These are phyloP conservation scores for Drosophila anomalata DNA, from an alignment of 2,888 invertebrate genomes.

Conservation along the genomic window DNA sequence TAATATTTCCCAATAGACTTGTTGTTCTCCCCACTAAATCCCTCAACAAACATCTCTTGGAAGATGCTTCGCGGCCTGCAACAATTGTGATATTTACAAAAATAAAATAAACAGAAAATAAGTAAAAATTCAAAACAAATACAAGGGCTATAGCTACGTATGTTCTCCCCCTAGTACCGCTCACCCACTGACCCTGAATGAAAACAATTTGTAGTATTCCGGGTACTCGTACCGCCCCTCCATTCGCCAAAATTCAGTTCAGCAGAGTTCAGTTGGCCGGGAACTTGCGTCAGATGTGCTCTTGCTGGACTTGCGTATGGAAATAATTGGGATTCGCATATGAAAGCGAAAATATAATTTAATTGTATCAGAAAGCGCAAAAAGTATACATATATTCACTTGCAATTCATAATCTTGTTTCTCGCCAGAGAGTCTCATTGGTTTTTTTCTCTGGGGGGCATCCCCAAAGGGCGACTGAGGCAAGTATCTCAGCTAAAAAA, in stretches of 20 bases:
- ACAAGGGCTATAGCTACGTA: slow-evolving; percentile 14
- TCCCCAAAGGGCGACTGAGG: not conserved
- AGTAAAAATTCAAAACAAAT: slow-evolving; percentile 47
- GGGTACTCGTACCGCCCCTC: not conserved
- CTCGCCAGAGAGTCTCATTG: not conserved
- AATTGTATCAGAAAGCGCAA: slow-evolving; percentile 61
- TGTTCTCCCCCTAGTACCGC: slow-evolving; percentile 4
- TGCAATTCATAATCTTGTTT: slow-evolving; percentile 28
- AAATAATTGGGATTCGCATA: slow-evolving; percentile 51
- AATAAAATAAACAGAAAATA: slow-evolving; percentile 39
- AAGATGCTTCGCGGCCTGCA: slow-evolving; percentile 45
- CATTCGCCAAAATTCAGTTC: slow-evolving; percentile 11
- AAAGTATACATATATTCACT: slow-evolving; percentile 11
- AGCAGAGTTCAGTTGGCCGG: slow-evolving; percentile 30
- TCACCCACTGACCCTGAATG: slow-evolving; percentile 45
- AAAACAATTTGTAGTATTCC: slow-evolving; percentile 23
- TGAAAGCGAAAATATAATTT: slow-evolving; percentile 59
- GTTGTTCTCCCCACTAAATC: slow-evolving; percentile 43
- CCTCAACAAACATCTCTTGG: slow-evolving; percentile 46
- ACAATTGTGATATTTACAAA: slow-evolving; percentile 61
- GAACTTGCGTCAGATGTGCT: slow-evolving; percentile 69
- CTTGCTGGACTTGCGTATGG: slow-evolving; percentile 55
- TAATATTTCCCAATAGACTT: slow-evolving; percentile 53
- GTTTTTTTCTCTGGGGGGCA: not conserved
- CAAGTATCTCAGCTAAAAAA: not conserved